Evolutionary conservation across 2,888 invertebrate species (phyloP), one percentile per base, ranked within the genome.

Genomic region (Megaustenia siamemsis): DNA sequence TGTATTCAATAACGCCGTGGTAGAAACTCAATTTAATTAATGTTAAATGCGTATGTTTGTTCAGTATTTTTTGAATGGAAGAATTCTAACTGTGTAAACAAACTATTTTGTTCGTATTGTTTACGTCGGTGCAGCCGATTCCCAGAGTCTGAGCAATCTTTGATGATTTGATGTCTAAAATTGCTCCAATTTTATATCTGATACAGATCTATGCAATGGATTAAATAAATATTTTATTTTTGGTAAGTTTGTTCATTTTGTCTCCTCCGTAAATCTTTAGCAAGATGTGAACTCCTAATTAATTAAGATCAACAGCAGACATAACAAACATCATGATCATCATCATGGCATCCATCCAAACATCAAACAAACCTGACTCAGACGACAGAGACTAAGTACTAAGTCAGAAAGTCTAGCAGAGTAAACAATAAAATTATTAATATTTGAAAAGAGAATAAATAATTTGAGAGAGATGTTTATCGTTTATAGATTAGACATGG

Each of bases 21-120:
- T 60, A 35, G 38, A 4, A 38, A 56, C 40, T 49, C 21, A 32
- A n/a, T 12, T 3, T n/a, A n/a, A 21, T 32, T 73, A 15, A 15
- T 49, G 49, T 73, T 32, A 21, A 21, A 2, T 73, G 35, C 32
- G 18, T 49, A n/a, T 6, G 49, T 45, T 49, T 49, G 49, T 49
- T 73, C 18, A 5, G 18, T 49, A 49, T 73, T 49, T 49, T 12
- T 12, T 73, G 45, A 49, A 49, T 49, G 15, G 49, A 73, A 73
- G 73, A 28, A 32, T 49, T 73, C 35, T 73, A 73, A n/a, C 43
- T 73, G 73, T 73, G 73, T 73, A 73, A 73, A 73, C 73, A 73
- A 73, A 73, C 73, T 18, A 73, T 49, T 68, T 73, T 73, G 49
- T 73, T 73, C 73, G 73, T 73, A 32, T 81, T 81, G 81, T 81